Percentiles rank a stretch among this genome's conserved stretches.
Evolutionary conservation across 2,113 vertebrate genomes (phyloP).

Genomic region (Leucosticte australis): DNA sequence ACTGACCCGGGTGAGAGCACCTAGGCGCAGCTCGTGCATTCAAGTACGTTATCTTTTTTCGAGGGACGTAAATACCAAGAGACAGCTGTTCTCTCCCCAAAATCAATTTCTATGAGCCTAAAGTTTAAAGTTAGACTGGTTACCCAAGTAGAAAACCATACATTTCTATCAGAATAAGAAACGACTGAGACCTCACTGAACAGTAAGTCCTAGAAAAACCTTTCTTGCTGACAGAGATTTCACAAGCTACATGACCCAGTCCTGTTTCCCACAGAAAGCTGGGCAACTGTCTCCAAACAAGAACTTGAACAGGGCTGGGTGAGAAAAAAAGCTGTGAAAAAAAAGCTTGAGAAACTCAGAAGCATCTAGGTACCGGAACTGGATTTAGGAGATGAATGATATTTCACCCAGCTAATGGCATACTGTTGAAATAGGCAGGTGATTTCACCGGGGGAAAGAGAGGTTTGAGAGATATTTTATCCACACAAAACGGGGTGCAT

Average conservation of each 20-base stretch:
- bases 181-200: not conserved
- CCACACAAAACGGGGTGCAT: not conserved
- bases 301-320: not conserved
- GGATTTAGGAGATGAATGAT: not conserved
- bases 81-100: rapidly evolving
- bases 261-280: not conserved
- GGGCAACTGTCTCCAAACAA: not conserved
- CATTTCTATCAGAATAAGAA: not conserved
- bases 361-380: not conserved
- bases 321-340: not conserved
- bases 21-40: rapidly evolving
- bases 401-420: not conserved
- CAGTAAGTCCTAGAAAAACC: not conserved
- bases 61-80: rapidly evolving
- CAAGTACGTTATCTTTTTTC: rapidly evolving
- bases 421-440: not conserved
- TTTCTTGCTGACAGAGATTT: not conserved
- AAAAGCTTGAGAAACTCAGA: not conserved
- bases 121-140: not conserved
- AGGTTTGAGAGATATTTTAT: not conserved
- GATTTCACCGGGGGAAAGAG: not conserved
- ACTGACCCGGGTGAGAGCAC: rapidly evolving
- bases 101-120: not conserved
- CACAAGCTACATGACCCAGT: not conserved
- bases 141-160: not conserved